Evolutionary conservation across 1,140 invertebrate species (phyloP).

Genomic region (Matsumurasca onukii): DNA sequence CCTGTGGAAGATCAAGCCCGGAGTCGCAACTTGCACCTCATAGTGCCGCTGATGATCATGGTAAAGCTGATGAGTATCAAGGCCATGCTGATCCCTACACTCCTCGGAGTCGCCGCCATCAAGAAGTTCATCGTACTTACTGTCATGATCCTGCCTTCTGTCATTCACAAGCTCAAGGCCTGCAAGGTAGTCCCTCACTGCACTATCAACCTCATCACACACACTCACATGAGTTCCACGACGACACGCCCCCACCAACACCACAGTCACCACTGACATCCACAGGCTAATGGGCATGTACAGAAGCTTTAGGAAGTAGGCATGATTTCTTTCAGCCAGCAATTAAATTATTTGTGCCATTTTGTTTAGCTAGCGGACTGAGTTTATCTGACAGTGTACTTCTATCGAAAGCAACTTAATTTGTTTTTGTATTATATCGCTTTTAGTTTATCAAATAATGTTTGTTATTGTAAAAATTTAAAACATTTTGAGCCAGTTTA

Average conservation of each 20-base stretch:
- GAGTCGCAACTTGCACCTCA: slow-evolving; percentile 49
- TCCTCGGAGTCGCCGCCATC: slow-evolving; percentile 63
- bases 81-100: slow-evolving; percentile 59
- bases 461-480: no score
- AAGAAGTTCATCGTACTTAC: slow-evolving; percentile 66
- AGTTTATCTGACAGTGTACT: no score
- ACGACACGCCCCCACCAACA: slow-evolving; percentile 7
- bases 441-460: no score
- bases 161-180: slow-evolving; percentile 15
- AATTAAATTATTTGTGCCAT: no score
- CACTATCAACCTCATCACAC: not conserved
- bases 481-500: no score
- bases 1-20: not conserved
- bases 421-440: no score
- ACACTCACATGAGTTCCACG: slow-evolving; percentile 19
- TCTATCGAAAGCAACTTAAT: no score
- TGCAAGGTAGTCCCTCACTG: slow-evolving; percentile 19
- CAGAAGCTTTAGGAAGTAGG: no score
- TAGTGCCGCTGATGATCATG: slow-evolving; percentile 60
- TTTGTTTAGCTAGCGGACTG: no score
- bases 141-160: slow-evolving; percentile 58
- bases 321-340: no score
- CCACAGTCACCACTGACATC: slow-evolving; percentile 3
- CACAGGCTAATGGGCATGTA: not conserved
- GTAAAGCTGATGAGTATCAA: slow-evolving; percentile 57